Evolutionary conservation across 53 echinoderm and acorn worm species (phyloP).

Genomic region (Crossaster papposus): DNA sequence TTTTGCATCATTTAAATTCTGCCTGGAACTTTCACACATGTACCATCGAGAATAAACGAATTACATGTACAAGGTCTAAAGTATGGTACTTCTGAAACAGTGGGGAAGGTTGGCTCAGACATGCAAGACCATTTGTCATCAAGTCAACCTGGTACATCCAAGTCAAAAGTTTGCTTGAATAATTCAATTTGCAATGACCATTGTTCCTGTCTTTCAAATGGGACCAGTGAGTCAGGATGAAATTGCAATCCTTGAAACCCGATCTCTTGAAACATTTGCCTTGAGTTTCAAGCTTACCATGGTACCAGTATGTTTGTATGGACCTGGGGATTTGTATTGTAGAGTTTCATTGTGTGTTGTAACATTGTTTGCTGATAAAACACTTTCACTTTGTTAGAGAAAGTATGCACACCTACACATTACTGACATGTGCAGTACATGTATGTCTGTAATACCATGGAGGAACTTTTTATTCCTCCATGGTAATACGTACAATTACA

Average conservation of each 20-base stretch:
- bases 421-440: too few species aligned
- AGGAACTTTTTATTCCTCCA: too few species aligned
- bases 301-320: not conserved
- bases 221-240: slow-evolving; percentile 22
- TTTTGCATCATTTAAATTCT: not conserved
- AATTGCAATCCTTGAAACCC: slow-evolving; percentile 15
- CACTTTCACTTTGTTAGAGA: not conserved
- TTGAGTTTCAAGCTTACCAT: slow-evolving; percentile 14
- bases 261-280: slow-evolving; percentile 19
- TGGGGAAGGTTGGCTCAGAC: not conserved
- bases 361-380: not conserved
- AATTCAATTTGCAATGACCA: slow-evolving; percentile 1
- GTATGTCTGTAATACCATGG: too few species aligned
- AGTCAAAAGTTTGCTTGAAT: not conserved
- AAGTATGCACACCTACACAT: not conserved
- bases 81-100: too few species aligned
- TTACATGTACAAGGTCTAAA: too few species aligned
- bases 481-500: too few species aligned
- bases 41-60: too few species aligned
- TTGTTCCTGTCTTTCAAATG: slow-evolving; percentile 25
- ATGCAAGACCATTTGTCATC: not conserved
- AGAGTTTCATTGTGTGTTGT: not conserved
- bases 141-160: not conserved
- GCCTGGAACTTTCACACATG: not conserved
- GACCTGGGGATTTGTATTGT: slow-evolving; percentile 7